Percentiles rank a stretch among this genome's conserved stretches.
Evolutionary conservation across 2,888 invertebrate genomes (phyloP).

Genomic region (Mycalesis mineus): DNA sequence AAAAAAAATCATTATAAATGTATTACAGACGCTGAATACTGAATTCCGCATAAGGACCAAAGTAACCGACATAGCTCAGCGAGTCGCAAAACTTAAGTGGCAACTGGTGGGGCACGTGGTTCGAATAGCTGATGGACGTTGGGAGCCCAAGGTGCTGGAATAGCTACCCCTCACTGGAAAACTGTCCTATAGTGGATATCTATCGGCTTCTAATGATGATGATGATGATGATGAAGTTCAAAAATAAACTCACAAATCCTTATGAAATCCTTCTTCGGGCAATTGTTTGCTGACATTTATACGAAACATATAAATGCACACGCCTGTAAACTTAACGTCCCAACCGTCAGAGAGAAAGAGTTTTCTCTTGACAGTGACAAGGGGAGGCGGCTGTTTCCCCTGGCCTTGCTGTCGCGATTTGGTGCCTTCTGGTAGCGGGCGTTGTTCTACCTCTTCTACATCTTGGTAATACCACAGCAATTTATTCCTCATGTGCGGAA

Average conservation of each 20-base stretch:
- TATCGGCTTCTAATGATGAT: too few relatives aligned
- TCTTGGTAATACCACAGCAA: conserved; percentile 94
- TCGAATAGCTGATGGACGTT: too few relatives aligned
- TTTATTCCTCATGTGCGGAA: conserved; percentile 90
- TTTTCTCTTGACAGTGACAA: conserved; percentile 82
- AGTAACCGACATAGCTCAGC: too few relatives aligned
- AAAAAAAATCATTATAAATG: too few relatives aligned
- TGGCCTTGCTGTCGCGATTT: conserved; percentile 67
- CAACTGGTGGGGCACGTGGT: too few relatives aligned
- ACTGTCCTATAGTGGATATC: too few relatives aligned
- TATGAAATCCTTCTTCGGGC: conserved; percentile 95
- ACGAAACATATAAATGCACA: conserved; percentile 91
- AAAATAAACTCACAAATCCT: conserved; percentile 79
- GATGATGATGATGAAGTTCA: too few relatives aligned
- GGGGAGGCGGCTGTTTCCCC: conserved; percentile 65
- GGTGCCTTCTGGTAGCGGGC: conserved; percentile 65
- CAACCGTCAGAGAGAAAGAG: conserved; percentile 91
- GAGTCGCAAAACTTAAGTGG: too few relatives aligned
- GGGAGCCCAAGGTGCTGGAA: too few relatives aligned
- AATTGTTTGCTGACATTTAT: conserved; percentile 90
- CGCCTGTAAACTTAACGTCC: conserved; percentile 87
- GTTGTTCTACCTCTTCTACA: conserved; percentile 83
- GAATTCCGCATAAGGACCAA: too few relatives aligned
- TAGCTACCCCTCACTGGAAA: too few relatives aligned
- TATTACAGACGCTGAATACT: too few relatives aligned